These are phyloP conservation scores for Trinorchestia longiramus DNA, from an alignment of 1,140 invertebrate species.

Conservation along the genomic window DNA sequence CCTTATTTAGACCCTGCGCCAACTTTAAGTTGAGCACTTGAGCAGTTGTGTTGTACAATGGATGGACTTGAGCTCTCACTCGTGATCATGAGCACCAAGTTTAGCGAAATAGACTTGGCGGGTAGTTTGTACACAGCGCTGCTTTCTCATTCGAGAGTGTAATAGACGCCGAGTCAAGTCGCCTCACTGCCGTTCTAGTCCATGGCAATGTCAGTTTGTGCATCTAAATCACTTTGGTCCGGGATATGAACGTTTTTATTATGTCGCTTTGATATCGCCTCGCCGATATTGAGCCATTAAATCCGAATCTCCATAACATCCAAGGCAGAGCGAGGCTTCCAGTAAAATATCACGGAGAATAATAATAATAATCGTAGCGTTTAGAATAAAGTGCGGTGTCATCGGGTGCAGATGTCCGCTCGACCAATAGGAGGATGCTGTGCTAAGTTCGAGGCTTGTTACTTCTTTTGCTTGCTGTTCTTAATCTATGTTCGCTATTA, in stretches of 20 bases:
- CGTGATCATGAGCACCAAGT: not conserved
- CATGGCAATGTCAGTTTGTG: constrained; percentile 49
- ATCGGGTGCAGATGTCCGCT: constrained; percentile 6
- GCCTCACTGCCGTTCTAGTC: constrained; percentile 37
- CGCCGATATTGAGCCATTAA: constrained; percentile 55
- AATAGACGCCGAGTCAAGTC: constrained; percentile 22
- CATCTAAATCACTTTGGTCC: constrained; percentile 45
- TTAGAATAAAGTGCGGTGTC: constrained; percentile 45
- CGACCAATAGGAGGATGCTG: constrained; percentile 16
- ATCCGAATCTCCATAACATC: constrained; percentile 54
- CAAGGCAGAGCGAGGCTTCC: not conserved
- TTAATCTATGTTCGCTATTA: not conserved
- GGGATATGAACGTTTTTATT: constrained; percentile 53
- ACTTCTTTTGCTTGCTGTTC: not conserved
- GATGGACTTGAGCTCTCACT: not conserved
- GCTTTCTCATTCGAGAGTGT: constrained; percentile 10
- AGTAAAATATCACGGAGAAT: constrained; percentile 49
- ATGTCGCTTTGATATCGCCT: constrained; percentile 52
- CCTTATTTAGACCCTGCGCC: not conserved
- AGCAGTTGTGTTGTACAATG: not conserved
- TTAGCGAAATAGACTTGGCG: constrained; percentile 10
- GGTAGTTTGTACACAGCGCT: constrained; percentile 13
- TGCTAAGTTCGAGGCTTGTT: not conserved
- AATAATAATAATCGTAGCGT: constrained; percentile 49
- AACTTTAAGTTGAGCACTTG: not conserved